Evolutionary conservation across 2,797 vertebrate genomes (phyloP).

Genomic region (Lagocephalus sceleratus): DNA sequence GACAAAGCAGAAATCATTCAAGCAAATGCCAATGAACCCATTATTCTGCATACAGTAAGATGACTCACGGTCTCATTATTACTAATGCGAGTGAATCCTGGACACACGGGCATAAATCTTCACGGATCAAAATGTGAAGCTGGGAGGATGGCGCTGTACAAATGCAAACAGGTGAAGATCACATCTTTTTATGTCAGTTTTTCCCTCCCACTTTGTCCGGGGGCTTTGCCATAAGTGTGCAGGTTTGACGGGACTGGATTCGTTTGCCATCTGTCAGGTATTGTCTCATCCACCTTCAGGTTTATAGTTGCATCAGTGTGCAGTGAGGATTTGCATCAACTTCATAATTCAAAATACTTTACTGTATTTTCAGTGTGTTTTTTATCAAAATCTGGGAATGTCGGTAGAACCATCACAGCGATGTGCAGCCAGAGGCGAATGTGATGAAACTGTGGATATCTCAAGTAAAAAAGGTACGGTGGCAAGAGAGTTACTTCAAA

Average conservation of each 20-base stretch:
- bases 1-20: conserved; percentile 31
- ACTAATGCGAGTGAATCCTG: conserved; percentile 20
- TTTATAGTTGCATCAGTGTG: too few relatives aligned
- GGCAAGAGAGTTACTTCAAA: background rate
- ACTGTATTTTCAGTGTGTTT: too few relatives aligned
- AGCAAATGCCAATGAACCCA: conserved; percentile 31
- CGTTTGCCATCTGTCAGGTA: too few relatives aligned
- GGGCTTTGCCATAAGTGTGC: too few relatives aligned
- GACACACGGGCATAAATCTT: background rate
- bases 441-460: background rate
- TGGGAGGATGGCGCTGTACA: background rate
- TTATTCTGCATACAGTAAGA: conserved; percentile 15
- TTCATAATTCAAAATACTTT: too few relatives aligned
- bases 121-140: conserved; percentile 4
- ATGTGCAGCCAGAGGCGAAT: background rate
- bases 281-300: too few relatives aligned
- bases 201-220: background rate
- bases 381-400: too few relatives aligned
- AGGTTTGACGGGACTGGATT: too few relatives aligned
- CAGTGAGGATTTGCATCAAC: too few relatives aligned
- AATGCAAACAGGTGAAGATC: background rate
- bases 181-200: background rate
- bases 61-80: conserved; percentile 17
- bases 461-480: background rate
- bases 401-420: background rate